These are phyloP conservation scores for Emydura subglobosa DNA, from an alignment of 2,113 vertebrate genomes.

Conservation along the genomic window DNA sequence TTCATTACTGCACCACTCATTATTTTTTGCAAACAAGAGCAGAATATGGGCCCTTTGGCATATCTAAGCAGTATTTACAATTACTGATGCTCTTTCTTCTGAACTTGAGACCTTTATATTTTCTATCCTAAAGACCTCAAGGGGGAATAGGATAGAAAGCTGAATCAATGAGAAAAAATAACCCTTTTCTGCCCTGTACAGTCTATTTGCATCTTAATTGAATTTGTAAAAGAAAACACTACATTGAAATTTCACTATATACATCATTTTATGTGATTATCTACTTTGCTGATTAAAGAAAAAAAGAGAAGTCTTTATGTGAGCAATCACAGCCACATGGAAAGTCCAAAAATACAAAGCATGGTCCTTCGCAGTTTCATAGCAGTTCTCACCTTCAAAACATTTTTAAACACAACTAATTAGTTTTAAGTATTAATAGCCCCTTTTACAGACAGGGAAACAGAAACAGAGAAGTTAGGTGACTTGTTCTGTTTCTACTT, in stretches of 20 bases:
- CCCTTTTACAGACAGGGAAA: neutral
- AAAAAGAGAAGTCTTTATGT: neutral
- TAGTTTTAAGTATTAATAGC: neutral
- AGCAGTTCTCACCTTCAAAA: neutral
- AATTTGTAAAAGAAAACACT: neutral
- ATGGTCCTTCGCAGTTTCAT: neutral
- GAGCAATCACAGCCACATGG: neutral
- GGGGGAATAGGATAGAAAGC: neutral
- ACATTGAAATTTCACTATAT: neutral
- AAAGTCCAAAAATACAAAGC: neutral
- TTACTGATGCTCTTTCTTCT: slow-evolving; percentile 25
- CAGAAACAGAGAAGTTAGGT: fast-evolving
- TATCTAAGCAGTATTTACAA: neutral
- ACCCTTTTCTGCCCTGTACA: neutral
- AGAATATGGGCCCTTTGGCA: neutral
- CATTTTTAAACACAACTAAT: neutral
- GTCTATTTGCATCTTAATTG: neutral
- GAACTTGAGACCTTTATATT: slow-evolving; percentile 27
- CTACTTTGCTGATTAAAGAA: slow-evolving; percentile 20
- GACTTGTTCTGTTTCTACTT: neutral
- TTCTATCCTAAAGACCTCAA: slow-evolving; percentile 35
- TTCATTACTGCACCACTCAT: slow-evolving; percentile 26
- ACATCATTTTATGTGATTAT: neutral
- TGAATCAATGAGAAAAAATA: neutral
- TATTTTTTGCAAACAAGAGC: neutral